Percentiles rank a stretch among this genome's conserved stretches.
Conservation (phyloP, 2,888 invertebrate species). For the Dorcus parallelipipedus region DNA sequence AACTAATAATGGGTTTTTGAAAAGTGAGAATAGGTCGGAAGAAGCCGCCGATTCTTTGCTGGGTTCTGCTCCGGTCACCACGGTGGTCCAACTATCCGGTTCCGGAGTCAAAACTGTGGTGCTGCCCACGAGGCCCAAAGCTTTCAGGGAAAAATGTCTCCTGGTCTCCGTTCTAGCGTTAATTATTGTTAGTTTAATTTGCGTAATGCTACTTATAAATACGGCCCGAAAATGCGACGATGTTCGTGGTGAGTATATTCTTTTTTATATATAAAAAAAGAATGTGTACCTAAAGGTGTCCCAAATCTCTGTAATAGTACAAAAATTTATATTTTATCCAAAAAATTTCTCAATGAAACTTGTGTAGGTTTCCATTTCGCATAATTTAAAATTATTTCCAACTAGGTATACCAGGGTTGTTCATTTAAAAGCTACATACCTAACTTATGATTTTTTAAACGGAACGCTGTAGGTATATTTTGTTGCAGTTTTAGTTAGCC, state of each 20-base stretch:
- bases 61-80: constrained; percentile 29
- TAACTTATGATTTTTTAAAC: too few species aligned
- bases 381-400: too few species aligned
- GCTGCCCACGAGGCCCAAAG: constrained; percentile 32
- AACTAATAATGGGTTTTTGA: constrained; percentile 40
- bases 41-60: constrained; percentile 31
- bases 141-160: constrained; percentile 38
- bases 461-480: too few species aligned
- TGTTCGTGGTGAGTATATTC: constrained; percentile 34
- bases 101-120: constrained; percentile 43
- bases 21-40: constrained; percentile 22
- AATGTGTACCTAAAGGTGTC: too few species aligned
- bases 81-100: constrained; percentile 44
- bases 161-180: constrained; percentile 38
- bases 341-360: too few species aligned
- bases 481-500: too few species aligned
- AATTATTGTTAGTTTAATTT: constrained; percentile 37
- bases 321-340: too few species aligned
- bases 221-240: constrained; percentile 31
- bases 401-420: too few species aligned
- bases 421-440: too few species aligned
- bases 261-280: too few species aligned
- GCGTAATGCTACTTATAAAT: constrained; percentile 36
- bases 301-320: too few species aligned
- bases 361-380: too few species aligned